Base-by-base conservation (phyloP, 2,888 invertebrate species). In the Colletes collaris region DNA sequence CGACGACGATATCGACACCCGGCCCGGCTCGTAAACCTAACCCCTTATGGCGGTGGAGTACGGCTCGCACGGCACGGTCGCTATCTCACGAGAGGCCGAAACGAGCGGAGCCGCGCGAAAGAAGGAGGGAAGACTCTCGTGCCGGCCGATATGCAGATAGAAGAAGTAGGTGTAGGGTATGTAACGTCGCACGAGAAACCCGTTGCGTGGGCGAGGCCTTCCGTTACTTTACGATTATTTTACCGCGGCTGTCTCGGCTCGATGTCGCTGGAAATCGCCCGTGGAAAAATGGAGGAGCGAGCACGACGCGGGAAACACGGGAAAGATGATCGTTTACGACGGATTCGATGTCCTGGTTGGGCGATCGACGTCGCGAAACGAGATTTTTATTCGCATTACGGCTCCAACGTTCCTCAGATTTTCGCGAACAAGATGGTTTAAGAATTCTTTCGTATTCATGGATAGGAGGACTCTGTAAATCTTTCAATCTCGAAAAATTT, bases 171-270 rank as follows among this genome's bases (percentile, higher is more conserved):
- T 88, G 87, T 87, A 78, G 77, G 81, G 76, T 79, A 77, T 85
- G 87, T 79, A 73, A 79, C 82, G 82, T 81, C 78, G 86, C 70
- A 76, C 74, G 74, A 73, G 76, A 69, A 74, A 69, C 58, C 78
- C 82, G 81, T 83, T 70, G 84, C 83, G 89, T 88, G 86, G 89
- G 89, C 88, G 87, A 86, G 77, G 71, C 81, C 81, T 85, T 82
- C 86, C 82, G 86, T 88, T 87, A 88, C 79, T 88, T 89, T 89
- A 89, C 88, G 88, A 88, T 88, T 89, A 88, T 88, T 87, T 87
- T 78, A 83, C 78, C 76, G 35, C 76, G 56, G 40, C 37, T 69
- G 55, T 50, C 55, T 70, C 77, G 75, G 50, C 74, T 75, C 55
- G 78, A 67, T 74, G 86, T 81, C 76, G 76, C 62, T 69, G 58